Base-by-base conservation (phyloP, 2,797 vertebrate species). In the Spea hammondii region DNA sequence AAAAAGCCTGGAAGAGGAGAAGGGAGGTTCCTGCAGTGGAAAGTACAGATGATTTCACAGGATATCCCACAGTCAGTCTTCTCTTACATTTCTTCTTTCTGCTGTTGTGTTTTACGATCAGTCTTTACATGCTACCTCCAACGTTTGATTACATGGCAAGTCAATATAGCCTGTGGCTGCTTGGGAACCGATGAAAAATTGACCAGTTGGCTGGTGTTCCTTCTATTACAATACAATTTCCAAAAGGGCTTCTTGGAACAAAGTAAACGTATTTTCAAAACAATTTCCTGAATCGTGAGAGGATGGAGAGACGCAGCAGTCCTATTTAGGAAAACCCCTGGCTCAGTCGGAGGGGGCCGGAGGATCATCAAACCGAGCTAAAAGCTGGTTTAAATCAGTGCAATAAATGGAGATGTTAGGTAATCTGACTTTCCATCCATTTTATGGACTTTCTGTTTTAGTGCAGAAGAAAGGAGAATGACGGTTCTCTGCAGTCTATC, bases 1-100 rank as follows among this genome's bases (percentile, higher is more conserved):
- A 51, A 65, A 45, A 65, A 47, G 50, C 64, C 69, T 48, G 71
- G 62, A 64, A 68, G 64, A 60, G 55, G 32, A 72, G 49, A 60
- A 64, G 66, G 77, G 69, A 65, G 66, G 62, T 67, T 60, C 11
- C n/a, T 64, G 47, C n/a, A 67, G 57, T 66, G 71, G 72, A 69
- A 79, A 62, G 49, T 8, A 73, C 55, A 70, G 44, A 76, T 51
- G 49, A 74, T 59, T 57, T 57, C 51, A 62, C 72, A 70, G 53
- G 49, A 51, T 9, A 47, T 47, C 13, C 45, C 69, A 65, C 14
- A 32, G 12, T 17, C 59, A 57, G 8, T 57, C n/a, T 11, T 57
- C 8, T 57, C 55, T 13, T 57, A 12, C n/a, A 57, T 57, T 57
- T 57, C n/a, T 57, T 57, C 1, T 11, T 13, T 57, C 55, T 59